Percentiles rank a stretch among this genome's conserved stretches.
phyloP scores from a whole-genome alignment of 2,113 vertebrate species.

The Oophaga pumilio region DNA sequence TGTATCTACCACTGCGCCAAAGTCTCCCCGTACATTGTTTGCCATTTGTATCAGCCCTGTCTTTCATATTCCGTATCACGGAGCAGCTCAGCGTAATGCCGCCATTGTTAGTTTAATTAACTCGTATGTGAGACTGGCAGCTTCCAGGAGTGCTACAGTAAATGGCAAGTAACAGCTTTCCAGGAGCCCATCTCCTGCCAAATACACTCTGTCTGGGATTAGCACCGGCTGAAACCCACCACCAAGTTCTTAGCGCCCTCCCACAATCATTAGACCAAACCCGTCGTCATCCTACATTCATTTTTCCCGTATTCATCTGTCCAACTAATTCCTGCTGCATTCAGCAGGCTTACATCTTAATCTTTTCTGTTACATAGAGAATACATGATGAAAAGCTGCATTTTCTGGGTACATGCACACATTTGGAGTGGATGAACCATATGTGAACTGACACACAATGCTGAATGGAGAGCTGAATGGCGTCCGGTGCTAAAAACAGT shows the following conservation, averaged over 20 bases:
- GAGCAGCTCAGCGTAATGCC: slow-evolving; percentile 24
- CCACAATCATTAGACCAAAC: slow-evolving; percentile 83
- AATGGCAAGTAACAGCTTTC: slow-evolving; percentile 43
- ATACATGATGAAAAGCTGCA: slow-evolving; percentile 91
- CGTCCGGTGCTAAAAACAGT: slow-evolving; percentile 78
- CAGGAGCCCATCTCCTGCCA: slow-evolving; percentile 74
- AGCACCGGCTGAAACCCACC: slow-evolving; percentile 82
- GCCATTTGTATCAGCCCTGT: neutral
- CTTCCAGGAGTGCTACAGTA: slow-evolving; percentile 39
- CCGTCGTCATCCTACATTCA: slow-evolving; percentile 83
- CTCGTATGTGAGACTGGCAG: slow-evolving; percentile 9
- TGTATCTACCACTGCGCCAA: neutral
- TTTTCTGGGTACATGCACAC: slow-evolving; percentile 99
- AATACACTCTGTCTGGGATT: slow-evolving; percentile 77
- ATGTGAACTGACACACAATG: slow-evolving; percentile 90
- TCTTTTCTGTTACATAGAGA: slow-evolving; percentile 93
- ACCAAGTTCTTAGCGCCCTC: slow-evolving; percentile 82
- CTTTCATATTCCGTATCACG: slow-evolving; percentile 37
- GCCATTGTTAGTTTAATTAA: slow-evolving; percentile 40
- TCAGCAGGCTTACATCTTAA: slow-evolving; percentile 94
- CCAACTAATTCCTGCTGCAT: slow-evolving; percentile 84
- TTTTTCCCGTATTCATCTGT: slow-evolving; percentile 87
- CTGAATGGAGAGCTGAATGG: slow-evolving; percentile 83
- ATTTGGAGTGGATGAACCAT: slow-evolving; percentile 96
- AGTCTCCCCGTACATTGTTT: neutral